Base-by-base conservation (phyloP, 2,113 vertebrate species). In the Chiloscyllium plagiosum region DNA sequence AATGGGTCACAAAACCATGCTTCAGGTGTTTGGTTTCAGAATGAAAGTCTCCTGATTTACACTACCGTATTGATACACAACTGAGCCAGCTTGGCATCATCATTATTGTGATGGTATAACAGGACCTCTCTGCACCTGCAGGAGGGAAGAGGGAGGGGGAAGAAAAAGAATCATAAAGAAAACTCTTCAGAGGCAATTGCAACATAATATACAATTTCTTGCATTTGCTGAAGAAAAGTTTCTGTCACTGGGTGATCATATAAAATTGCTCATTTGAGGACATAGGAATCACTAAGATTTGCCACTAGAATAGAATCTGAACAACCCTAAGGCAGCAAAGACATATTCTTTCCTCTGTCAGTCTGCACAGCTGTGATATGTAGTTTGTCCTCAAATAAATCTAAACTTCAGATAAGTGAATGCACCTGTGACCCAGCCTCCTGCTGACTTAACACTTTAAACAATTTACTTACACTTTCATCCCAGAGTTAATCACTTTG, bases 391-490 rank as follows among this genome's bases (percentile, higher is more conserved):
- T 72, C 50, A 72, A 95, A 72, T 94, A 52, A 95, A 95, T 76
- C 50, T 1, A 50, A 95, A 72, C 94, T 95, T 95, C 42, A 76
- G 68, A 72, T 76, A 72, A 95, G 68, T 52, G 69, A 95, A 72
- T 72, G 22, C 42, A 72, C 68, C 94, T 95, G 94, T 90, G 87
- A 90, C 87, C 87, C 24, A 12, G 68, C 47, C 24, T 95, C 15
- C 94, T 72, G 24, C 69, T 52, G 69, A 76, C 94, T 72, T 72
- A 95, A 72, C 93, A 72, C 66, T 95, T 95, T 95, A 95, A 95
- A 72, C 94, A 95, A 95, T 95, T 95, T 95, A 70, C 94, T 52
- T 95, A 70, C 52, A 95, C 94, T 72, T 95, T 95, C 94, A 76
- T 66, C 68, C 29, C 69, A 17, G 22, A 50, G 69, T 95, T 95